Percentiles rank a stretch among this genome's conserved stretches.
phyloP scores from a whole-genome alignment of 2,113 vertebrate genomes.

The Sapayoa aenigma region DNA sequence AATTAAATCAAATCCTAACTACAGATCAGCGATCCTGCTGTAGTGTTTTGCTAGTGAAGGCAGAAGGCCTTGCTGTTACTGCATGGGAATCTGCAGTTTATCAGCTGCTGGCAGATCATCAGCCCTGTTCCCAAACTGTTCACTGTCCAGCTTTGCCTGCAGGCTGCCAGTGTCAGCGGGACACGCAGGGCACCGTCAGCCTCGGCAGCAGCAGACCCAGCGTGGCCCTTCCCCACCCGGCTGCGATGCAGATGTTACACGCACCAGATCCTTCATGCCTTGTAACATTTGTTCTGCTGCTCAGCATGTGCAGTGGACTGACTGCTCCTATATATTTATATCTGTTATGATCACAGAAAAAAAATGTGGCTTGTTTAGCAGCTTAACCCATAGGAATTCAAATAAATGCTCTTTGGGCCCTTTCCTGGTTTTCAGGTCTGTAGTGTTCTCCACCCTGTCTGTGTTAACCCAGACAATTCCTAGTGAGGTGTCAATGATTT shows the following conservation, averaged over 20 bases:
- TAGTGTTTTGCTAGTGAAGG: background rate
- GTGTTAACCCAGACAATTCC: background rate
- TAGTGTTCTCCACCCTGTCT: background rate
- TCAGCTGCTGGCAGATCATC: background rate
- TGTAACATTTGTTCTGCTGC: background rate
- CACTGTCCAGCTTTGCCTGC: background rate
- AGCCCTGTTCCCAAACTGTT: background rate
- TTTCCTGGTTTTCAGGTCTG: background rate
- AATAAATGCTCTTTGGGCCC: background rate
- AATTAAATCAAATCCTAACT: background rate
- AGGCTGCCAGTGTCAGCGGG: background rate
- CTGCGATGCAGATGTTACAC: background rate
- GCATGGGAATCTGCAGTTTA: background rate
- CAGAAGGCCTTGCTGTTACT: background rate
- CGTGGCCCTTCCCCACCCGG: fast-evolving
- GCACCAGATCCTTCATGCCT: background rate
- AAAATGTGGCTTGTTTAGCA: background rate
- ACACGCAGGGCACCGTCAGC: background rate
- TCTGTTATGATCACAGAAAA: background rate
- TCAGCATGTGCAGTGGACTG: background rate
- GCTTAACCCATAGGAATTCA: background rate
- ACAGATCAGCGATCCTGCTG: background rate
- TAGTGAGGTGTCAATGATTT: background rate
- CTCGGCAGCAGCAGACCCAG: background rate
- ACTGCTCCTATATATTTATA: background rate